Evolutionary conservation across 2,888 invertebrate species (phyloP).

Genomic region (Lycaena phlaeas): DNA sequence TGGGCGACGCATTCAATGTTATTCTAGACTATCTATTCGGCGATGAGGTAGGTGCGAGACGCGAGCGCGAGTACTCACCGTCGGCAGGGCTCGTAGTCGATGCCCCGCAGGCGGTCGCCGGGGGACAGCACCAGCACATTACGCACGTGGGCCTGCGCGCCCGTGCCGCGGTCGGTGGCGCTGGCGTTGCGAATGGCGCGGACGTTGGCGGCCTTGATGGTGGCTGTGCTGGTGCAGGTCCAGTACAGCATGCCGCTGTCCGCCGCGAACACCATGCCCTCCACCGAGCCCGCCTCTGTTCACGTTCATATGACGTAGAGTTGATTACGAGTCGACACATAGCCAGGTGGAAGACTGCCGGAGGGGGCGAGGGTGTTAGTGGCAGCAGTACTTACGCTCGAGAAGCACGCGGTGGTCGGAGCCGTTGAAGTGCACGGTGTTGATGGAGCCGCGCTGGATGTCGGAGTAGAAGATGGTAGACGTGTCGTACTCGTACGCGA

Average conservation of each 20-base stretch:
- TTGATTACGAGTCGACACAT: too few relatives aligned
- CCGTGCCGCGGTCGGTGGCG: slow-evolving; percentile 21
- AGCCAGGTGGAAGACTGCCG: too few relatives aligned
- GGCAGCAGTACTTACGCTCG: slow-evolving; percentile 64
- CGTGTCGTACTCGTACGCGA: slow-evolving; percentile 82
- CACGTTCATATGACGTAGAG: too few relatives aligned
- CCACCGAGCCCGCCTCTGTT: slow-evolving; percentile 86
- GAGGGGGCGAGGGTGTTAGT: too few relatives aligned
- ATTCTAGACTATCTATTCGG: too few relatives aligned
- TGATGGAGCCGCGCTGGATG: slow-evolving; percentile 88
- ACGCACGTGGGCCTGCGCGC: slow-evolving; percentile 34
- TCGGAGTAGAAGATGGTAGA: slow-evolving; percentile 88
- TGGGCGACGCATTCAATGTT: neutral
- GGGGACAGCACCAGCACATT: slow-evolving; percentile 76
- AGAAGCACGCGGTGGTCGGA: slow-evolving; percentile 79
- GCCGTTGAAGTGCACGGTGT: slow-evolving; percentile 87
- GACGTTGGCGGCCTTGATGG: slow-evolving; percentile 30
- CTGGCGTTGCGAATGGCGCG: slow-evolving; percentile 26
- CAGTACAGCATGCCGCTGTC: slow-evolving; percentile 82
- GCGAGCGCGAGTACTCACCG: slow-evolving; percentile 22
- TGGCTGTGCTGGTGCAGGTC: slow-evolving; percentile 86
- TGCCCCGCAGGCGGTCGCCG: slow-evolving; percentile 87
- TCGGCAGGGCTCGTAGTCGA: slow-evolving; percentile 88
- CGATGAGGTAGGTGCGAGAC: too few relatives aligned
- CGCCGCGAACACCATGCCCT: slow-evolving; percentile 87